Evolutionary conservation across 2,797 vertebrate species (phyloP), one percentile per base, ranked within the genome.

Genomic region (Microctenopoma stevenorrisi): DNA sequence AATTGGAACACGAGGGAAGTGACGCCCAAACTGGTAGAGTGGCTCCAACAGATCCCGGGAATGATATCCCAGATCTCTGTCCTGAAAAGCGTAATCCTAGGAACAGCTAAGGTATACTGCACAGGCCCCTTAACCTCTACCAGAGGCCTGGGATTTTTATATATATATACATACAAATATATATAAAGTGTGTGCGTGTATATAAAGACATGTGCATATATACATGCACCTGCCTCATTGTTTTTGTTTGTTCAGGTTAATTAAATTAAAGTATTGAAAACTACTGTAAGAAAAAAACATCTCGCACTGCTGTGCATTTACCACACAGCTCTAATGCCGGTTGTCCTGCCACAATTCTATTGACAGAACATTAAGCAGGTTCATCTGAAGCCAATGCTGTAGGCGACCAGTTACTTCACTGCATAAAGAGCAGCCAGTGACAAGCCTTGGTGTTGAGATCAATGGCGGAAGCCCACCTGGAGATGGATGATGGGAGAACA

Each of bases 391-490:
- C 62, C 63, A 14, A 26, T 16, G 76, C 86, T 53, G 69, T 68
- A 47, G 25, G 84, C 49, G 33, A 86, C 77, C 61, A 15, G 53
- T 0, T 28, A 58, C 65, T 72, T 72, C 55, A 9, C 56, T 44
- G 70, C 38, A 25, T 33, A 64, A 80, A 65, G 72, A 82, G 74
- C 64, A 66, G 64, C 71, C 33, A 56, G 74, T 81, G 84, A 81
- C 85, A 82, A 61, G 76, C 52, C 67, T 40, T 72, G 85, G 76
- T 62, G 22, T 84, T 2, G 72, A 82, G 85, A 90, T 90, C 81
- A 83, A 89, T 93, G 76, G 72, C 71, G 87, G 87, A 92, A 89
- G 84, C 84, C 92, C 91, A 90, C 92, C 91, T 88, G 89, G 86
- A 87, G 89, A 89, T 81, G 82, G 87, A 89, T 85, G 80, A 87